Conservation (phyloP, 1,140 invertebrate genomes). For the Chlorops oryzae region DNA sequence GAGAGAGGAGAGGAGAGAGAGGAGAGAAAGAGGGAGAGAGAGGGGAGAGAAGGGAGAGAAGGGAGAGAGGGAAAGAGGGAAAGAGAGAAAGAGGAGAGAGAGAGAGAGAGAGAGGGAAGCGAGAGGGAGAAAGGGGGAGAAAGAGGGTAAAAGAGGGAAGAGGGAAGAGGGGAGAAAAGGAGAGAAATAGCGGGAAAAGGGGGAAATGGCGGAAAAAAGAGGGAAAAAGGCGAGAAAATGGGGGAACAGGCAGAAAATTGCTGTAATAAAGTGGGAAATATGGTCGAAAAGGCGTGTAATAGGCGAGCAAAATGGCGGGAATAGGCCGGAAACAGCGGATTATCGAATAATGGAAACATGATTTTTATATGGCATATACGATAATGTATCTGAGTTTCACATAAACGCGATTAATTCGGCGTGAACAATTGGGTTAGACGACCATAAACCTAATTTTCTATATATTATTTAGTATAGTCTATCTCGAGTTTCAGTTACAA, state of each 20-base stretch:
- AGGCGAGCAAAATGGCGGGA: no score
- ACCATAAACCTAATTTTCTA: no score
- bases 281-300: no score
- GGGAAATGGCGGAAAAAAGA: neutral
- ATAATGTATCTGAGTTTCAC: no score
- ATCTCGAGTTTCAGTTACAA: no score
- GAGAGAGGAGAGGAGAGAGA: neutral
- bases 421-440: no score
- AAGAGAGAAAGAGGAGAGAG: neutral
- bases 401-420: no score
- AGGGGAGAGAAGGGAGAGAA: neutral
- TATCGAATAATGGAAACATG: no score
- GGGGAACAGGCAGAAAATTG: neutral
- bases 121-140: neutral
- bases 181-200: neutral
- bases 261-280: no score
- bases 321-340: no score
- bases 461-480: no score
- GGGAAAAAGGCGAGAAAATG: neutral
- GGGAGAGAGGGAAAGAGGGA: neutral
- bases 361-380: no score
- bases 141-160: neutral
- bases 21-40: neutral
- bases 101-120: neutral
- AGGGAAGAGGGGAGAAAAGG: neutral